These are phyloP conservation scores for Scopus umbretta DNA, from an alignment of 2,113 vertebrate genomes.

Conservation along the genomic window DNA sequence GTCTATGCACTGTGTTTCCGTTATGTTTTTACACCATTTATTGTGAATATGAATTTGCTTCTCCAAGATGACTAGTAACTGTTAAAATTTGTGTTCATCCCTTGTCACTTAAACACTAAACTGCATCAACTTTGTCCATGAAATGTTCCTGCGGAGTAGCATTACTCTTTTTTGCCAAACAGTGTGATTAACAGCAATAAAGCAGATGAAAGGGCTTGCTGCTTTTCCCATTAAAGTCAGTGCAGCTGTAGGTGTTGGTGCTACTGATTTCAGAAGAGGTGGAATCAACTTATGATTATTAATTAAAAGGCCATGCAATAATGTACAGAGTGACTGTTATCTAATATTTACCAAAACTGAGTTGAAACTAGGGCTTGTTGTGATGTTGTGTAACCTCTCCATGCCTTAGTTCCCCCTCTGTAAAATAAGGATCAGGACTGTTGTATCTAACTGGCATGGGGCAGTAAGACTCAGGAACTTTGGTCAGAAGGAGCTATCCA, in stretches of 20 bases:
- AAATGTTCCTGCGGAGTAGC: neutral
- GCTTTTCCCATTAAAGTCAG: neutral
- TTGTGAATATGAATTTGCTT: neutral
- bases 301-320: neutral
- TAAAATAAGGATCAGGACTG: neutral
- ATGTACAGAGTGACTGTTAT: neutral
- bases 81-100: neutral
- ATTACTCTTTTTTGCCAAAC: neutral
- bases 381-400: neutral
- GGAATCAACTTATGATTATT: neutral
- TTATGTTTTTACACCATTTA: neutral
- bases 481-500: neutral
- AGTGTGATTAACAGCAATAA: neutral
- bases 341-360: neutral
- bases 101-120: neutral
- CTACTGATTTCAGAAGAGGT: neutral
- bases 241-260: neutral
- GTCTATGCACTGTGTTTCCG: neutral
- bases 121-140: neutral
- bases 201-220: neutral
- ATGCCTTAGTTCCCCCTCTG: neutral
- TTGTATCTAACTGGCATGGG: fast-evolving
- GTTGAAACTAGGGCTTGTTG: neutral
- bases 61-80: neutral
- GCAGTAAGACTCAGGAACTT: neutral